Conservation (phyloP, 2,797 vertebrate genomes). For the Martes flavigula region DNA sequence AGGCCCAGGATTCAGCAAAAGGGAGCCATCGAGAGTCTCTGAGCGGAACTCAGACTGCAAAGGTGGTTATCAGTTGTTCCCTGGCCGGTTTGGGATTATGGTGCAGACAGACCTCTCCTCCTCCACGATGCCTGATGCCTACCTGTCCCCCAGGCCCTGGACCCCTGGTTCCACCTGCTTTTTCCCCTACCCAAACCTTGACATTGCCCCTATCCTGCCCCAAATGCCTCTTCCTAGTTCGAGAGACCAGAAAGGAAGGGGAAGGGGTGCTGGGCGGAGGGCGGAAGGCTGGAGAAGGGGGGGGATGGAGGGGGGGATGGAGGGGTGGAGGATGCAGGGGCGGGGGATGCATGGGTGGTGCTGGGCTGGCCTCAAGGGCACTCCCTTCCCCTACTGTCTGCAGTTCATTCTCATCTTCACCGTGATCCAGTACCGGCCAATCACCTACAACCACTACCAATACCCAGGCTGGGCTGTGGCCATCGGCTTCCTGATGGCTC, state of each 20-base stretch:
- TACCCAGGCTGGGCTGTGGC: conserved; percentile 95
- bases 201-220: neutral
- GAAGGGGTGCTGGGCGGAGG: neutral
- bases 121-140: neutral
- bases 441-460: conserved; percentile 95
- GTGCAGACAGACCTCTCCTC: neutral
- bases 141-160: neutral
- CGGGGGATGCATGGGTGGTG: neutral
- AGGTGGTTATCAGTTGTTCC: neutral
- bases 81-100: neutral
- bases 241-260: neutral
- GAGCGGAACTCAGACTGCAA: neutral
- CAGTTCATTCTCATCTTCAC: conserved; percentile 99
- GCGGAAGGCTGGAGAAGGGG: neutral
- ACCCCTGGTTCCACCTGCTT: neutral
- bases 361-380: neutral
- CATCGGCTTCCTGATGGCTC: conserved; percentile 95
- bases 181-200: neutral
- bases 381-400: conserved; percentile 51
- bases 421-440: conserved; percentile 98
- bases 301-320: neutral
- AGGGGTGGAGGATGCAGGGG: neutral
- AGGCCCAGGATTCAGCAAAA: neutral
- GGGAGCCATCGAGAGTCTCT: neutral
- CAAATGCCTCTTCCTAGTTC: neutral